Percentiles rank a stretch among this genome's conserved stretches.
These are phyloP conservation scores for Tetramorium simillimum DNA, from an alignment of 1,140 invertebrate species.

Conservation along the genomic window DNA sequence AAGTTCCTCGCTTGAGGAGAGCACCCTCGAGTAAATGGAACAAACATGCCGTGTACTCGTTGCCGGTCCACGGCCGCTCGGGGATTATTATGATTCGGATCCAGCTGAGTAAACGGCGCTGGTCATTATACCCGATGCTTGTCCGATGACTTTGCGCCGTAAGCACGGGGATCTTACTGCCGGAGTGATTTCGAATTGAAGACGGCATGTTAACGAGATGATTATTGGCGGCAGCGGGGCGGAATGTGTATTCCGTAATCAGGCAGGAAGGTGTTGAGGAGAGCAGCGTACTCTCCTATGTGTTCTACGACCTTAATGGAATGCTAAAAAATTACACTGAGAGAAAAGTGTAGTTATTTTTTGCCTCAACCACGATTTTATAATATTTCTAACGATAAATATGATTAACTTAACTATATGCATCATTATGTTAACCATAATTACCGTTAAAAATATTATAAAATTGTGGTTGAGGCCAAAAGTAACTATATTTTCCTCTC, in stretches of 20 bases:
- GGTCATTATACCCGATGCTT: conserved; percentile 57
- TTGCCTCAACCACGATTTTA: too few relatives aligned
- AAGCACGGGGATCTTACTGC: conserved; percentile 11
- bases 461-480: too few relatives aligned
- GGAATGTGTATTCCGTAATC: not conserved
- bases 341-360: not conserved
- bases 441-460: too few relatives aligned
- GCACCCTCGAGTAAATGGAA: conserved; percentile 75
- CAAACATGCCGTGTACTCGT: conserved; percentile 67
- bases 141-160: conserved; percentile 20
- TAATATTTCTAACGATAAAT: too few relatives aligned
- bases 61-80: conserved; percentile 52
- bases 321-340: not conserved
- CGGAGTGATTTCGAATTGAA: conserved; percentile 28
- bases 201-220: not conserved
- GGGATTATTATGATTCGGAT: conserved; percentile 74
- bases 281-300: too few relatives aligned
- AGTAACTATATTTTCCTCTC: too few relatives aligned
- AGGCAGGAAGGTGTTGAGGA: not conserved
- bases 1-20: conserved; percentile 68
- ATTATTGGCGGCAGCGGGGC: not conserved
- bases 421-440: too few relatives aligned
- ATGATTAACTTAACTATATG: too few relatives aligned
- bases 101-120: conserved; percentile 70
- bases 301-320: not conserved